Evolutionary conservation across 2,113 vertebrate genomes (phyloP).

Genomic region (Trachemys scripta): DNA sequence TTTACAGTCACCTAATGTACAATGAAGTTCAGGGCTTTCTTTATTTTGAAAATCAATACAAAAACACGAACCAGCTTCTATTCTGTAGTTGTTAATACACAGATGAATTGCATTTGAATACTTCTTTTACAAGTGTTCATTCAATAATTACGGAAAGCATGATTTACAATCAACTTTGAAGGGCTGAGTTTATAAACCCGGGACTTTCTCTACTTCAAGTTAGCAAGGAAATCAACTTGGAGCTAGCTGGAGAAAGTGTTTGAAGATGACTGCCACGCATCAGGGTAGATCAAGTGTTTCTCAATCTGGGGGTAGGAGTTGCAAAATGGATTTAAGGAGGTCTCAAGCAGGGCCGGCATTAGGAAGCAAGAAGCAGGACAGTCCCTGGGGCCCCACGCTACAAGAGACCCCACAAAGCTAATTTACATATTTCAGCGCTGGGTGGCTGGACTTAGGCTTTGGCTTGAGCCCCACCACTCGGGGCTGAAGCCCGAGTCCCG

Average conservation of each 20-base stretch:
- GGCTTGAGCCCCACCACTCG: not conserved
- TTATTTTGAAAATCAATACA: not conserved
- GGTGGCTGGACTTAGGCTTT: too few species aligned
- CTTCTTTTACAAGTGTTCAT: not conserved
- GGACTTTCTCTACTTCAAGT: not conserved
- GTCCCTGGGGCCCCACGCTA: not conserved
- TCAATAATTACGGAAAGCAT: not conserved
- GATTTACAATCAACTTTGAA: not conserved
- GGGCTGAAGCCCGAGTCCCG: not conserved
- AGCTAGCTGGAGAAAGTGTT: not conserved
- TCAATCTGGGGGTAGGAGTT: not conserved
- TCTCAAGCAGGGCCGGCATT: not conserved
- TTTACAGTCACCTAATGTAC: not conserved
- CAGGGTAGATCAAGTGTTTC: not conserved
- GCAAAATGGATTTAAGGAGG: not conserved
- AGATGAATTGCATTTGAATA: conserved; percentile 9
- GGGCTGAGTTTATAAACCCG: not conserved
- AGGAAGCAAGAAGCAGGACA: not conserved
- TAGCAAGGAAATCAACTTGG: not conserved
- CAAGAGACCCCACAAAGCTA: not conserved
- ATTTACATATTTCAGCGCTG: not conserved
- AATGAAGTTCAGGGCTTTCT: conserved; percentile 14
- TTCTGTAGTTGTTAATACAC: not conserved
- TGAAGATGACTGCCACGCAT: conserved; percentile 13
- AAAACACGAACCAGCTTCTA: not conserved